Percentiles rank a stretch among this genome's conserved stretches.
Conservation (phyloP, 2,113 vertebrate genomes). For the Prinia subflava region DNA sequence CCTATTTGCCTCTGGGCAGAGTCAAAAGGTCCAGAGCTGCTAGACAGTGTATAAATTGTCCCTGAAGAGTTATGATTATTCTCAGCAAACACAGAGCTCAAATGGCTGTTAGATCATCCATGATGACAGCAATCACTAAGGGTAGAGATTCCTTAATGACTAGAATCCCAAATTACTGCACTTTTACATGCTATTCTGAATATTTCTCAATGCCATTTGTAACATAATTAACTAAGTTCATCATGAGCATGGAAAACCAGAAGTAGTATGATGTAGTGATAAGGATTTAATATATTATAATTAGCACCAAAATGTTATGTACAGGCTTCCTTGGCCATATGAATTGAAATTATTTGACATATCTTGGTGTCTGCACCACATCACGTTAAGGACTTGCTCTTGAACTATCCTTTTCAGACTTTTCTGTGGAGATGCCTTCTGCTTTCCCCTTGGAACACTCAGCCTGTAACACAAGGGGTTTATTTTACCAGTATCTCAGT, state of each 20-base stretch:
- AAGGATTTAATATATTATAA: background rate
- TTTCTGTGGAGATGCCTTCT: background rate
- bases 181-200: conserved; percentile 1
- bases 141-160: conserved; percentile 20
- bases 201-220: conserved; percentile 2
- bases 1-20: conserved; percentile 33
- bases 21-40: conserved; percentile 25
- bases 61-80: conserved; percentile 34
- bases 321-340: background rate
- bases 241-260: background rate
- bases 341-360: background rate
- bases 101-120: background rate
- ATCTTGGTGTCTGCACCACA: background rate
- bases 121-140: conserved; percentile 27
- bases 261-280: background rate
- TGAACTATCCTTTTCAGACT: background rate
- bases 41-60: conserved; percentile 21
- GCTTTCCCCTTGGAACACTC: background rate
- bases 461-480: background rate
- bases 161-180: conserved; percentile 9
- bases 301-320: background rate
- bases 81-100: conserved; percentile 3
- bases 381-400: background rate
- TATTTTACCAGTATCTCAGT: background rate
- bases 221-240: conserved; percentile 3